Percentiles rank a stretch among this genome's conserved stretches.
phyloP scores from a whole-genome alignment of 2,797 vertebrate genomes.

The Urosaurus nigricauda region DNA sequence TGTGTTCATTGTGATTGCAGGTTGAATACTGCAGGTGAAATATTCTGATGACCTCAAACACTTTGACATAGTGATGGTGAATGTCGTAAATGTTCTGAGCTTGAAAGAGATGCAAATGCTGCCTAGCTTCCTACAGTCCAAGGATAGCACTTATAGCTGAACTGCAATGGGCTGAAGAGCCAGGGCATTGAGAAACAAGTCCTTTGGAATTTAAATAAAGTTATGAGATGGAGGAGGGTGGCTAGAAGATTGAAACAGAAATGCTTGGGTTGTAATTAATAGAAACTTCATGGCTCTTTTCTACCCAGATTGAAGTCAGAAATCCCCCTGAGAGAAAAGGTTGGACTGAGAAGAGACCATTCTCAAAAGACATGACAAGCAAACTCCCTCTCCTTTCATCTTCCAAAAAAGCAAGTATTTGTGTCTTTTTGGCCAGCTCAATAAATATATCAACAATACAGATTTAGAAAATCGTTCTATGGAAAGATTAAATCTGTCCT shows the following conservation, averaged over 20 bases:
- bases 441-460: slow-evolving; percentile 76
- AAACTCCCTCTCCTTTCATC: slow-evolving; percentile 75
- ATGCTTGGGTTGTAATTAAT: slow-evolving; percentile 77
- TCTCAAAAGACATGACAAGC: slow-evolving; percentile 73
- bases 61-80: slow-evolving; percentile 57
- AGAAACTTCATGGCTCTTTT: slow-evolving; percentile 76
- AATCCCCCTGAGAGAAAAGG: slow-evolving; percentile 72
- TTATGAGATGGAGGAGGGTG: slow-evolving; percentile 59
- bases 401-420: slow-evolving; percentile 71
- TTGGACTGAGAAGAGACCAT: slow-evolving; percentile 74
- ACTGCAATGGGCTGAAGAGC: slow-evolving; percentile 66
- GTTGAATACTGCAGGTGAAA: slow-evolving; percentile 2
- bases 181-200: slow-evolving; percentile 55
- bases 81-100: slow-evolving; percentile 35
- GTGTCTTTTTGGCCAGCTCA: slow-evolving; percentile 79
- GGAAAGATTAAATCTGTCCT: slow-evolving; percentile 75
- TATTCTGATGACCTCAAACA: slow-evolving; percentile 38
- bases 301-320: slow-evolving; percentile 73
- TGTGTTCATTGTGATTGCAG: background rate
- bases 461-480: slow-evolving; percentile 72
- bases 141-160: slow-evolving; percentile 60
- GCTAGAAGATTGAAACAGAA: slow-evolving; percentile 52
- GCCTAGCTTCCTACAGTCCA: slow-evolving; percentile 60
- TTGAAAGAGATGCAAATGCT: slow-evolving; percentile 52
- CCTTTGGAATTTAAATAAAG: slow-evolving; percentile 75